Percentiles rank a stretch among this genome's conserved stretches.
phyloP scores from a whole-genome alignment of 2,113 vertebrate species.

The Solea solea region DNA sequence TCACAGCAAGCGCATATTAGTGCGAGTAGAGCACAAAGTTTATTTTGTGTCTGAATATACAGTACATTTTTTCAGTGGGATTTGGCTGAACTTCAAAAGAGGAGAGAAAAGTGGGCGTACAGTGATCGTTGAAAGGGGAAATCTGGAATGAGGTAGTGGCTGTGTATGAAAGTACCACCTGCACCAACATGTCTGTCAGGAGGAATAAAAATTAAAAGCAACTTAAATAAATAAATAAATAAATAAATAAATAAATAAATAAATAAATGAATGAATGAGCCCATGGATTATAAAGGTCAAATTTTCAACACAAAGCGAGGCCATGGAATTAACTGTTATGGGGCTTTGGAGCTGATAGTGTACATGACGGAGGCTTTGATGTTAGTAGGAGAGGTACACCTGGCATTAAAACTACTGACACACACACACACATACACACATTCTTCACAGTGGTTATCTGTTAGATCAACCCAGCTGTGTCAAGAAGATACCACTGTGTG shows the following conservation, averaged over 20 bases:
- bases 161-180: constrained; percentile 43
- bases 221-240: neutral
- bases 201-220: neutral
- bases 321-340: constrained; percentile 11
- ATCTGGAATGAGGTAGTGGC: constrained; percentile 31
- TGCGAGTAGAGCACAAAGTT: constrained; percentile 3
- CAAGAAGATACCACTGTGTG: constrained; percentile 48
- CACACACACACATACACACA: constrained; percentile 15
- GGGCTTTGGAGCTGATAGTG: constrained; percentile 4
- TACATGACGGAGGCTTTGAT: constrained; percentile 28
- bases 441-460: constrained; percentile 32
- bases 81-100: constrained; percentile 35
- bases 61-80: constrained; percentile 5
- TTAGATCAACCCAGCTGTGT: constrained; percentile 66
- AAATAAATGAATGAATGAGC: neutral
- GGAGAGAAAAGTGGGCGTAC: constrained; percentile 9
- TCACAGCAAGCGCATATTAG: neutral
- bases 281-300: constrained; percentile 3
- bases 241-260: neutral
- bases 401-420: constrained; percentile 32
- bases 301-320: neutral
- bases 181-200: constrained; percentile 51
- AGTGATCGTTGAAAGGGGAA: constrained; percentile 9
- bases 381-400: constrained; percentile 25
- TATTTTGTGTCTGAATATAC: constrained; percentile 13